phyloP scores from a whole-genome alignment of 2,113 vertebrate species.

The Rhinolophus sinicus region DNA sequence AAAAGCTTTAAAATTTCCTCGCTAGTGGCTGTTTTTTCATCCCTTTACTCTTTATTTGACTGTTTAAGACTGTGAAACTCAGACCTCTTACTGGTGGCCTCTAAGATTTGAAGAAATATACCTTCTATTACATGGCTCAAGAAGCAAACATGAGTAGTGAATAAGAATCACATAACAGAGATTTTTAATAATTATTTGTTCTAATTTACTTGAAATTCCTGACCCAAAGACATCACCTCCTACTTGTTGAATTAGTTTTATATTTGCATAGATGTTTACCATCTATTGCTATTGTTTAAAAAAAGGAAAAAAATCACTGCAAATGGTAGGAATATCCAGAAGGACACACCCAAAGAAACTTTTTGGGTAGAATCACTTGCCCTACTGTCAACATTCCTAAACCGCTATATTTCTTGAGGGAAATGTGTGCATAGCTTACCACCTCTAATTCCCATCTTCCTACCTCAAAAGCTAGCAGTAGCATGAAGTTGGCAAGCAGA shows the following conservation, averaged over 20 bases:
- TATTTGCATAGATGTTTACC: not conserved
- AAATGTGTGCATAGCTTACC: not conserved
- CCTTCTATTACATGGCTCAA: not conserved
- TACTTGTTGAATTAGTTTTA: not conserved
- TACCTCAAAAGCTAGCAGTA: not conserved
- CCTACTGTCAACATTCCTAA: not conserved
- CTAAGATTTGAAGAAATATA: conserved; percentile 50
- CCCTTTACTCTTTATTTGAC: not conserved
- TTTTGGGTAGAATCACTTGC: not conserved
- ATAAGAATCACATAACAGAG: not conserved
- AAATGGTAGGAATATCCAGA: not conserved
- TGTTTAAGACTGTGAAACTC: not conserved
- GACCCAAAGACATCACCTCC: not conserved
- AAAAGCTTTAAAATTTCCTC: conserved; percentile 23
- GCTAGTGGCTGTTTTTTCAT: not conserved
- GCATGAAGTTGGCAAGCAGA: not conserved
- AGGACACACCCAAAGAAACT: not conserved
- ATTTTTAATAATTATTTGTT: not conserved
- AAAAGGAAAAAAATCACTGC: conserved; percentile 3
- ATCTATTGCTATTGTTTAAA: not conserved
- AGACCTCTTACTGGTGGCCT: not conserved
- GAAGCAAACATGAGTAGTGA: not conserved
- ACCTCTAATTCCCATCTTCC: not conserved
- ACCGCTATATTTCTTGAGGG: not conserved
- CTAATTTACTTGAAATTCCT: conserved; percentile 8